Base-by-base conservation (phyloP, 1,140 invertebrate species). In the Diorhabda carinulata region DNA sequence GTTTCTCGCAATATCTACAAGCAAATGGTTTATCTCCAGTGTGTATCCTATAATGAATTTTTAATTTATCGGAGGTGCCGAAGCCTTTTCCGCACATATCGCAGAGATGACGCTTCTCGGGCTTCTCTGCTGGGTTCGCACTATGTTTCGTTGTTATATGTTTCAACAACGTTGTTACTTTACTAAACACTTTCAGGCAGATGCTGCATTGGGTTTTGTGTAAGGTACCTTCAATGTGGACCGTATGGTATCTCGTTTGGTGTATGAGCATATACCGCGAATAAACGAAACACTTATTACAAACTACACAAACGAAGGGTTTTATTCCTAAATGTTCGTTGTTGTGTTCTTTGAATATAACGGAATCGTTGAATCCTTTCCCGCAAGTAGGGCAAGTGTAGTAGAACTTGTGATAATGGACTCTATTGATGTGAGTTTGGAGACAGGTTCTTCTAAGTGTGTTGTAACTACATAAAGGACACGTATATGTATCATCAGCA, bases 281-380 rank as follows among this genome's bases (percentile, higher is more conserved):
- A 70, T 73, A 76, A 43, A 73, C 71, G 56, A 72, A 90, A 2
- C 82, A 80, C 64, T 86, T 86, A 2, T 84, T 83, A 74, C 90
- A 91, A 3, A 87, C 82, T 61, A 86, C 85, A 73, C 90, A 91
- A 43, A 81, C 80, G 72, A 87, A 87, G 0, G 89, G 86, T 74
- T 87, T 86, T 73, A 92, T 90, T 0, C 91, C 88, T 0, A 87
- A 86, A 7, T 91, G 84, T 3, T 88, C 88, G 74, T 89, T 86
- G 70, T 87, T 81, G 64, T 90, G 88, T 72, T 88, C 86, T 47
- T 74, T 78, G 64, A 68, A 78, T 5, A 77, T 70, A 9, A 74
- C 71, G 3, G 69, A 66, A 10, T 78, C 76, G 58, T 74, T 75
- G 74, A 86, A 86, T 0, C 82, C 82, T 76, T 85, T 85, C 0